Evolutionary conservation across 2,797 vertebrate genomes (phyloP).

Genomic region (Carapus acus): DNA sequence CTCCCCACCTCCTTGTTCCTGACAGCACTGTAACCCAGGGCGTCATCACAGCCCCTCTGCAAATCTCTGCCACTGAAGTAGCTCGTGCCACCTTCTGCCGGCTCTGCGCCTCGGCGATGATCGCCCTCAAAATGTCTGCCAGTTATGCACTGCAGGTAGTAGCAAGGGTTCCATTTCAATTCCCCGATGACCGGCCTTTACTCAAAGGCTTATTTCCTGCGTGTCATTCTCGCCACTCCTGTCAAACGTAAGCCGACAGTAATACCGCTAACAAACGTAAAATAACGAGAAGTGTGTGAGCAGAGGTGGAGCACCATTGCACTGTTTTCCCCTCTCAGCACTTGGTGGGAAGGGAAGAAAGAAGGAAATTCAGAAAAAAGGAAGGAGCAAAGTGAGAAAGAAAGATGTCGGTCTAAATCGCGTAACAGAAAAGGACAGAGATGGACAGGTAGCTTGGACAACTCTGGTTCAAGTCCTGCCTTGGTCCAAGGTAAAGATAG

Average conservation of each 20-base stretch:
- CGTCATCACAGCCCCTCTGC: conserved; percentile 50
- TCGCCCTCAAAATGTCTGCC: conserved; percentile 45
- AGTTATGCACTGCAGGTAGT: conserved; percentile 61
- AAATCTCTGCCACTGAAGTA: conserved; percentile 44
- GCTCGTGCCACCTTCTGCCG: conserved; percentile 39
- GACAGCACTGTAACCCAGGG: conserved; percentile 36
- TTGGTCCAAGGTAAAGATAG: too few species aligned
- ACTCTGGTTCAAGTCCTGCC: too few species aligned
- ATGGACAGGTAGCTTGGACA: too few species aligned
- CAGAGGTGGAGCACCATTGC: conserved; percentile 15
- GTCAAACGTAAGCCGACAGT: conserved; percentile 49
- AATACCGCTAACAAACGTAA: conserved; percentile 48
- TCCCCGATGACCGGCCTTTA: conserved; percentile 46
- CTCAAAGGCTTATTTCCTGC: conserved; percentile 38
- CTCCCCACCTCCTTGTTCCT: conserved; percentile 30
- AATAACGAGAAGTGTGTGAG: conserved; percentile 27
- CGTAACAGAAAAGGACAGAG: too few species aligned
- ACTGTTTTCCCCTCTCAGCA: conserved; percentile 5
- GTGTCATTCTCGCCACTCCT: conserved; percentile 43
- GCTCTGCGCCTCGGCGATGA: conserved; percentile 41
- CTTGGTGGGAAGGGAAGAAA: too few species aligned
- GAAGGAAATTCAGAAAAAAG: too few species aligned
- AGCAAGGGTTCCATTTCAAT: conserved; percentile 52
- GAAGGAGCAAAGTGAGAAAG: too few species aligned
- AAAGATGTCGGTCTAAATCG: too few species aligned